Conservation (phyloP, 2,113 vertebrate genomes). For the Myiopsitta monachus region DNA sequence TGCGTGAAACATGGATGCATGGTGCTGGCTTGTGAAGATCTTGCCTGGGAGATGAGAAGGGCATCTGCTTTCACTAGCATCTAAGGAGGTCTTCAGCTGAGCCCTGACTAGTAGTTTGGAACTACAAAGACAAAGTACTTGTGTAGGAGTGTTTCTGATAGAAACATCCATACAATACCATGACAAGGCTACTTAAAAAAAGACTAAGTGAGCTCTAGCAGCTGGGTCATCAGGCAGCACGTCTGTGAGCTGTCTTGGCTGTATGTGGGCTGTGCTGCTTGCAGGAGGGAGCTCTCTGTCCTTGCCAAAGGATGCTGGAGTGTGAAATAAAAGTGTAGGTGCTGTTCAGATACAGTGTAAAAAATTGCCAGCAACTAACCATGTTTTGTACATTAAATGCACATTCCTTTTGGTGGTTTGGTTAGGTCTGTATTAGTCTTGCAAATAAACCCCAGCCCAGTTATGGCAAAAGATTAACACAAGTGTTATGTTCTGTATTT, state of each 20-base stretch:
- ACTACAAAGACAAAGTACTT: not conserved
- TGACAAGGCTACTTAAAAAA: not conserved
- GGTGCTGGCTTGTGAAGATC: not conserved
- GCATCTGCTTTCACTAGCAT: not conserved
- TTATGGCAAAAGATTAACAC: not conserved
- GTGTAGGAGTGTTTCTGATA: not conserved
- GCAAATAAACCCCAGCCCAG: not conserved
- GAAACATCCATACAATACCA: not conserved
- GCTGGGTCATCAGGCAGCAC: not conserved
- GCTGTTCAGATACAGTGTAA: not conserved
- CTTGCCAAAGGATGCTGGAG: not conserved
- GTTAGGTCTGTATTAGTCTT: not conserved
- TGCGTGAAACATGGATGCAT: accelerated
- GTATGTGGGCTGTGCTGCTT: not conserved
- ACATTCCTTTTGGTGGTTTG: not conserved
- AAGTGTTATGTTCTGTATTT: not conserved
- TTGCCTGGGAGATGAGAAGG: not conserved
- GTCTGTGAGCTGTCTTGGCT: not conserved
- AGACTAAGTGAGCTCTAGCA: not conserved
- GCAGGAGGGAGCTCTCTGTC: not conserved
- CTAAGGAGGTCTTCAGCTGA: not conserved
- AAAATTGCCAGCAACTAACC: not conserved
- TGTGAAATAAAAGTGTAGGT: not conserved
- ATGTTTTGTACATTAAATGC: not conserved
- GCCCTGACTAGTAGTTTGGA: not conserved